Base-by-base conservation (phyloP, 2,797 vertebrate genomes). In the Microtus californicus region DNA sequence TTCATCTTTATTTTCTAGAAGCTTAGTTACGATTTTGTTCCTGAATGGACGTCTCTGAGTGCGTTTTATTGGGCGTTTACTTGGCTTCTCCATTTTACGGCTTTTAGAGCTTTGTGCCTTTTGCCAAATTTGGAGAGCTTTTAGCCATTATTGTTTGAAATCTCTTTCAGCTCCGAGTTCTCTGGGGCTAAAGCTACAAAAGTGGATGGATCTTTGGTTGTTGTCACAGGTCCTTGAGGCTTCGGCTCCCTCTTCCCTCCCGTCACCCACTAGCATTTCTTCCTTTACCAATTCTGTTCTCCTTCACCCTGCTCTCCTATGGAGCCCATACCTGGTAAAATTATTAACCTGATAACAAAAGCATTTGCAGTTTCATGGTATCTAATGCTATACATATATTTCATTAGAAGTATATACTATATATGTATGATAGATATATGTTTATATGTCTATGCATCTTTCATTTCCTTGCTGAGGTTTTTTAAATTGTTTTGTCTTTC, bases 1-100 rank as follows among this genome's bases (percentile, higher is more conserved):
- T 45, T 74, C 34, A 27, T 90, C 14, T 91, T 96, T 73, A 31
- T 80, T 87, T 97, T 91, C 65, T 48, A 45, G 59, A 91, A 97
- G 25, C 79, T 82, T 89, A 83, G 86, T 87, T 92, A 31, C 74
- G 37, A 48, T 78, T 91, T 31, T 92, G 25, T 74, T 69, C 80
- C 90, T 23, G 69, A 31, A 23, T 90, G 73, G 7, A 45, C 69
- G 69, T 91, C 29, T 87, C 89, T 82, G 11, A 15, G 40, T 79
- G 34, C 40, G 6, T 61, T 43, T 34, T 76, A 14, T 94, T 97
- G 76, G 59, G 51, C 34, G 54, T 87, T 89, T 15, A 27, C 15
- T 79, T 11, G 61, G 5, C 29, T 82, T 94, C 45, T 93, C 73
- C 71, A 91, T 89, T 87, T 56, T 92, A 31, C 87, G 48, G 56